Conservation (phyloP, 2,797 vertebrate species). For the Moxostoma hubbsi region DNA sequence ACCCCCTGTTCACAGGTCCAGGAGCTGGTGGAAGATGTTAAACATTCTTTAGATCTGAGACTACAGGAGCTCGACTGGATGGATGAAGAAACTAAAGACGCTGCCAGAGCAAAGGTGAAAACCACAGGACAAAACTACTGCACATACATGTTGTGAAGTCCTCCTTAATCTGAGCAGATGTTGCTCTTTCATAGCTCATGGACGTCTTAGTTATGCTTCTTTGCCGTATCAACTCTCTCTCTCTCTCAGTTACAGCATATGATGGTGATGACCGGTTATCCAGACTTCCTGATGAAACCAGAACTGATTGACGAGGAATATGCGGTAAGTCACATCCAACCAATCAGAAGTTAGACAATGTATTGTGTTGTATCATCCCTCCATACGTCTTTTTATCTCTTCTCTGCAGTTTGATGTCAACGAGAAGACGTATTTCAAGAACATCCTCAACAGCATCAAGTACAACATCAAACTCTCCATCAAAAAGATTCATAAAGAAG, state of each 20-base stretch:
- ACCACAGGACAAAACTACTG: too few relatives aligned
- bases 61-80: constrained; percentile 96
- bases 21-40: constrained; percentile 95
- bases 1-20: constrained; percentile 83
- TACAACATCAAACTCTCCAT: constrained; percentile 93
- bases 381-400: background rate
- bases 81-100: constrained; percentile 90
- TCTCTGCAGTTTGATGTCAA: constrained; percentile 87
- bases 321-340: constrained; percentile 77
- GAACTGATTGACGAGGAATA: constrained; percentile 95
- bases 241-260: constrained; percentile 88
- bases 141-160: too few relatives aligned
- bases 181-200: too few relatives aligned
- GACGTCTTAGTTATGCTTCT: too few relatives aligned
- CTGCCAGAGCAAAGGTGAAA: constrained; percentile 78
- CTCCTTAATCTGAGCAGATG: too few relatives aligned
- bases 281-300: constrained; percentile 89
- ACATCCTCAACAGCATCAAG: constrained; percentile 94
- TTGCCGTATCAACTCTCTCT: too few relatives aligned
- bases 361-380: background rate
- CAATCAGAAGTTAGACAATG: constrained; percentile 9
- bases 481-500: constrained; percentile 93
- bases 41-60: constrained; percentile 89
- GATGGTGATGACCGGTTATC: constrained; percentile 99
- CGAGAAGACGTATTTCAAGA: constrained; percentile 95